These are phyloP conservation scores for Bufo gargarizans DNA, from an alignment of 2,113 vertebrate genomes.

Conservation along the genomic window DNA sequence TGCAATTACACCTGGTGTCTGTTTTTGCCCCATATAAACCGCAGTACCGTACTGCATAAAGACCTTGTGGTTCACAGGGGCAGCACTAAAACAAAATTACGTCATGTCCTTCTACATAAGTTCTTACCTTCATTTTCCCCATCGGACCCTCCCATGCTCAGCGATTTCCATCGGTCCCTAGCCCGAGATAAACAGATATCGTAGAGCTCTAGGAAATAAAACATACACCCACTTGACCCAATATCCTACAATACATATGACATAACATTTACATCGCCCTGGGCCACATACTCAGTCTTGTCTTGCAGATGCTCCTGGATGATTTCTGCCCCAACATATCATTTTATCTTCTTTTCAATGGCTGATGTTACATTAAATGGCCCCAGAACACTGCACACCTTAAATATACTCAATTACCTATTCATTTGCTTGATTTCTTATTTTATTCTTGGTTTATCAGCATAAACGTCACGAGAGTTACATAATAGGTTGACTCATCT, in stretches of 20 bases:
- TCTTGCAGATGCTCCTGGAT: too few species aligned
- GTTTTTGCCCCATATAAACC: not conserved
- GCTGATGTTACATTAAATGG: not conserved
- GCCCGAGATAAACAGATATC: constrained; percentile 90
- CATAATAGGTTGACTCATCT: too few species aligned
- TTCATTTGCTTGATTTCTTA: too few species aligned
- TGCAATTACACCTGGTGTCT: too few species aligned
- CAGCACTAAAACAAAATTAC: not conserved
- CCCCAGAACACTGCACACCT: too few species aligned
- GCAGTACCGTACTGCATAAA: not conserved
- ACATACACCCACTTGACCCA: not conserved
- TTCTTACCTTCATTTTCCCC: constrained; percentile 79
- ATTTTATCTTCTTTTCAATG: not conserved
- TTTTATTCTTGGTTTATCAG: too few species aligned
- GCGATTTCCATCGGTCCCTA: constrained; percentile 86
- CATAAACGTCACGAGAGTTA: too few species aligned
- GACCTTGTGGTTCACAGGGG: not conserved
- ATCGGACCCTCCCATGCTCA: constrained; percentile 72
- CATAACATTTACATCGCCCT: too few species aligned
- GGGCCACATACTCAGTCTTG: too few species aligned
- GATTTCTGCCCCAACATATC: too few species aligned
- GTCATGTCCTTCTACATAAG: not conserved
- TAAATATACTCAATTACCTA: too few species aligned
- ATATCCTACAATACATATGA: not conserved
- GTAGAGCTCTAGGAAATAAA: constrained; percentile 80